Percentiles rank a stretch among this genome's conserved stretches.
These are phyloP conservation scores for Pampusana beccarii DNA, from an alignment of 2,113 vertebrate species.

Conservation along the genomic window DNA sequence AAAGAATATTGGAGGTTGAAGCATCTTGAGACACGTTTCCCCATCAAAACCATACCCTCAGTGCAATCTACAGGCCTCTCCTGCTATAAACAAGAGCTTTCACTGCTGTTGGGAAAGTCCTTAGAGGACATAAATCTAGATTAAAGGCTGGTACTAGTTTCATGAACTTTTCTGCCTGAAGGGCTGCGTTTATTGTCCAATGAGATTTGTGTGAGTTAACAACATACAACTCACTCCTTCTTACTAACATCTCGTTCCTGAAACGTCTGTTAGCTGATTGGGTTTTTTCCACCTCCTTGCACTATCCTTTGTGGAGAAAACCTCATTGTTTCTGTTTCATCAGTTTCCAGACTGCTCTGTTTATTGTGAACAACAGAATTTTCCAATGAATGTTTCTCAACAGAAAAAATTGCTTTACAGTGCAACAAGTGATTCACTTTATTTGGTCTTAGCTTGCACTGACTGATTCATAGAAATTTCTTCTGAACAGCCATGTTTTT, in stretches of 20 bases:
- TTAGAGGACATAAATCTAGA: background rate
- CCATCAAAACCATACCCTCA: background rate
- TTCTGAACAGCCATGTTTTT: background rate
- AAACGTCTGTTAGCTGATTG: slow-evolving; percentile 27
- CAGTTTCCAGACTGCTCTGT: background rate
- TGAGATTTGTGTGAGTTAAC: background rate
- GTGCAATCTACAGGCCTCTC: background rate
- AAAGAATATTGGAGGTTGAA: background rate
- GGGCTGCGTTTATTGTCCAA: background rate
- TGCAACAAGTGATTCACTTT: background rate
- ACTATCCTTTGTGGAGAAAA: background rate
- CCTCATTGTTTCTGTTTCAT: background rate
- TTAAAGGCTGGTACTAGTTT: background rate
- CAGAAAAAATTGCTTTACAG: background rate
- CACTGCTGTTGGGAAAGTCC: background rate
- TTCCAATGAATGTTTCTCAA: background rate
- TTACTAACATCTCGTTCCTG: background rate
- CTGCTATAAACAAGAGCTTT: background rate
- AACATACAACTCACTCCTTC: background rate
- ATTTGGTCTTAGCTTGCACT: background rate
- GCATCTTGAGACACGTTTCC: background rate
- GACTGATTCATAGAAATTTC: background rate
- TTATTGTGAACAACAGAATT: background rate
- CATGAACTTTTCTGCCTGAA: background rate
- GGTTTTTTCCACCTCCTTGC: background rate